Conservation (phyloP, 2,797 vertebrate species). For the Tympanoctomys barrerae region DNA sequence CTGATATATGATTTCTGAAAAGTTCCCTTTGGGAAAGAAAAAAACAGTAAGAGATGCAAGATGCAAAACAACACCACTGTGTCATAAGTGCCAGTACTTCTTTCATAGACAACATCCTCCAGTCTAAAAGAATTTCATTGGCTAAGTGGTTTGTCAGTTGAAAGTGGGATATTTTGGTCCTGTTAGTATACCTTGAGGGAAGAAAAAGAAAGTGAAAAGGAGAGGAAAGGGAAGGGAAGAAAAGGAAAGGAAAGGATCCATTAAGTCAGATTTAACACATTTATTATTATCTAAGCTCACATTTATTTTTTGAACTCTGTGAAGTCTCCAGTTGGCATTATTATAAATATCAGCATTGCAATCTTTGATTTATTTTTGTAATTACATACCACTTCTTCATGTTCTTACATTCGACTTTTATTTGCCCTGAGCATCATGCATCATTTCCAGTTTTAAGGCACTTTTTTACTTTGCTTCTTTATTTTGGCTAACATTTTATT, state of each 20-base stretch:
- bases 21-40: background rate
- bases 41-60: constrained; percentile 43
- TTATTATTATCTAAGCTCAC: background rate
- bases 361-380: constrained; percentile 46
- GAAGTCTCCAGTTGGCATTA: background rate
- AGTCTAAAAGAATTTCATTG: constrained; percentile 42
- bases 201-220: background rate
- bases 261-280: background rate
- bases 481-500: constrained; percentile 63
- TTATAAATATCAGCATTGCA: background rate
- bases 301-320: constrained; percentile 63
- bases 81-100: constrained; percentile 54
- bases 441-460: constrained; percentile 9
- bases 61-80: constrained; percentile 33
- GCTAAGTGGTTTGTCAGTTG: constrained; percentile 2
- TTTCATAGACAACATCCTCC: constrained; percentile 53
- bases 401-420: constrained; percentile 19
- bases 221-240: background rate
- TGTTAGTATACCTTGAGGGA: background rate
- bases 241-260: background rate
- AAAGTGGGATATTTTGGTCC: constrained; percentile 5
- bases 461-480: constrained; percentile 57
- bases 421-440: constrained; percentile 31
- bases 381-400: background rate
- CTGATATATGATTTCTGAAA: constrained; percentile 60